Evolutionary conservation across 2,113 vertebrate genomes (phyloP).

Genomic region (Epinephelus lanceolatus): DNA sequence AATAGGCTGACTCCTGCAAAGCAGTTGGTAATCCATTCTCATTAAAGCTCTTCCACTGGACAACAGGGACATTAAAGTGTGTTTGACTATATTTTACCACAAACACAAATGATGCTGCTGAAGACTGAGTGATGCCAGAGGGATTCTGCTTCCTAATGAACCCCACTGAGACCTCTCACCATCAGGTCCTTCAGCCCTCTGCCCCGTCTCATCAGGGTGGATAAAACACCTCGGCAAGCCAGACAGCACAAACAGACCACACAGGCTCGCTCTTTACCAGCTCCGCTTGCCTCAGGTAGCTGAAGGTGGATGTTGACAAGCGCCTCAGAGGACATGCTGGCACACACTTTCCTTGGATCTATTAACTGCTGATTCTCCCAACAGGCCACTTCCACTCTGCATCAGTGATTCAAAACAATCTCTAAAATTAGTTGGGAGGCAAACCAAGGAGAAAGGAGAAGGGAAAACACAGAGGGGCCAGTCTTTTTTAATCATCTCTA

Average conservation of each 20-base stretch:
- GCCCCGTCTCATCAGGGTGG: slow-evolving; percentile 49
- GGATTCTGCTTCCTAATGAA: slow-evolving; percentile 68
- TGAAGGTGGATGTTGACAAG: slow-evolving; percentile 52
- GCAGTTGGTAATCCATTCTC: slow-evolving; percentile 65
- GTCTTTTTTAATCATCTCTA: slow-evolving; percentile 28
- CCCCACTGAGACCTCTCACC: slow-evolving; percentile 66
- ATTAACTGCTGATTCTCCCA: slow-evolving; percentile 56
- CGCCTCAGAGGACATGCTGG: slow-evolving; percentile 48
- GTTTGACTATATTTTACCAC: slow-evolving; percentile 36
- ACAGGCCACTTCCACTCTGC: slow-evolving; percentile 31
- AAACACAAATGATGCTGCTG: slow-evolving; percentile 61
- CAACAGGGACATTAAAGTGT: slow-evolving; percentile 29
- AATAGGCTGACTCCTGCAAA: slow-evolving; percentile 28
- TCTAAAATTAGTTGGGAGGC: slow-evolving; percentile 26
- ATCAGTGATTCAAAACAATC: slow-evolving; percentile 43
- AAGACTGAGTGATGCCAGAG: slow-evolving; percentile 37
- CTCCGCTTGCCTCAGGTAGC: slow-evolving; percentile 20
- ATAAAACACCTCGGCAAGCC: slow-evolving; percentile 47
- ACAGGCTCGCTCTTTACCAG: neutral
- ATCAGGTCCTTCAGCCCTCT: slow-evolving; percentile 16
- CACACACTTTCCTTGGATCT: slow-evolving; percentile 45
- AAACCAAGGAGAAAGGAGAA: slow-evolving; percentile 14
- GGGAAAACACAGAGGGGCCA: neutral
- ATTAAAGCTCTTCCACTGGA: slow-evolving; percentile 57
- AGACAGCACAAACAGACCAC: slow-evolving; percentile 25